Evolutionary conservation across 1,140 invertebrate genomes (phyloP).

Genomic region (Phortica variegata): DNA sequence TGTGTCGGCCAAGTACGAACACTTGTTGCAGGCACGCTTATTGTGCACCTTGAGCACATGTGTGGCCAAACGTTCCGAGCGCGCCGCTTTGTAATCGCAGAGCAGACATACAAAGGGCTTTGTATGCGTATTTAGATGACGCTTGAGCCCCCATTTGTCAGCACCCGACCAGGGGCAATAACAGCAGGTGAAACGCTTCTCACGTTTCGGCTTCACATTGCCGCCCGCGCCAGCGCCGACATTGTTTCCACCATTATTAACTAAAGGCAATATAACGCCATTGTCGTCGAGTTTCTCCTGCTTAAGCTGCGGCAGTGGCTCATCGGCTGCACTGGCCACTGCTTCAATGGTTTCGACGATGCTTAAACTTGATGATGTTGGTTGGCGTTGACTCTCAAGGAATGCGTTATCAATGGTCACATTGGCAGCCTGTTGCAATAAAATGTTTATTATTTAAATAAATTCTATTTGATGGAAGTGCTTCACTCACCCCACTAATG

Average conservation of each 20-base stretch:
- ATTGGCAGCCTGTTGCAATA: slow-evolving; percentile 29
- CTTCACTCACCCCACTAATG: slow-evolving; percentile 24
- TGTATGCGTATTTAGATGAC: slow-evolving; percentile 87
- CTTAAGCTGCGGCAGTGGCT: slow-evolving; percentile 47
- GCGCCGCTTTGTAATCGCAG: slow-evolving; percentile 88
- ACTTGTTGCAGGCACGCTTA: slow-evolving; percentile 83
- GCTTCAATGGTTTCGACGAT: slow-evolving; percentile 55
- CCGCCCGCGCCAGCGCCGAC: slow-evolving; percentile 26
- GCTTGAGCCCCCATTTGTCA: slow-evolving; percentile 91
- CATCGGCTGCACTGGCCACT: slow-evolving; percentile 48
- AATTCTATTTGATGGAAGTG: background rate
- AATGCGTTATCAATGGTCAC: slow-evolving; percentile 53
- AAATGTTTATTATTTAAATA: too few relatives aligned
- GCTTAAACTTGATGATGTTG: slow-evolving; percentile 50
- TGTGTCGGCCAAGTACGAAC: slow-evolving; percentile 81
- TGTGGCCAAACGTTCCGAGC: slow-evolving; percentile 80
- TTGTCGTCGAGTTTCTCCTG: slow-evolving; percentile 56
- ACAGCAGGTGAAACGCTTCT: slow-evolving; percentile 75
- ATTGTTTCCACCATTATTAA: slow-evolving; percentile 21
- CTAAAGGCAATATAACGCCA: slow-evolving; percentile 30
- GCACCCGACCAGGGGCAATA: slow-evolving; percentile 89
- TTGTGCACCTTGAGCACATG: slow-evolving; percentile 90
- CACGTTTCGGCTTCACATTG: slow-evolving; percentile 58
- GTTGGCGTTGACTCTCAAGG: slow-evolving; percentile 49
- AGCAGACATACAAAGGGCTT: slow-evolving; percentile 86